Percentiles rank a stretch among this genome's conserved stretches.
These are phyloP conservation scores for Drosophila ogumai DNA, from an alignment of 1,140 invertebrate genomes.

Conservation along the genomic window DNA sequence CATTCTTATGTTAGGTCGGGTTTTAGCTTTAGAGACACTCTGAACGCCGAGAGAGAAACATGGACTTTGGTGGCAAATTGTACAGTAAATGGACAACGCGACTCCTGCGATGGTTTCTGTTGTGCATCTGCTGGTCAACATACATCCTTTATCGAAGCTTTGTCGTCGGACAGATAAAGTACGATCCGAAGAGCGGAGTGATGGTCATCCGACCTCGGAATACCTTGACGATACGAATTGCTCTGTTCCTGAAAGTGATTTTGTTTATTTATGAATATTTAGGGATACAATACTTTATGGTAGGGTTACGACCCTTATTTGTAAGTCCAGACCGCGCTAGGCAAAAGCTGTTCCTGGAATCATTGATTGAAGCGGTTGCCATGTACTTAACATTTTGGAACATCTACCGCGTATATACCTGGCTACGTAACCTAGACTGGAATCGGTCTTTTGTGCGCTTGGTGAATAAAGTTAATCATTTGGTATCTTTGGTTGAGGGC, in stretches of 20 bases:
- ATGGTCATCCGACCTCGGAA: neutral
- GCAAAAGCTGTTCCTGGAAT: accelerated
- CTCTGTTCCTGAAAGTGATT: neutral
- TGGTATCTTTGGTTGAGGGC: neutral
- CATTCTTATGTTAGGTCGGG: too few relatives aligned
- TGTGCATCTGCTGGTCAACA: neutral
- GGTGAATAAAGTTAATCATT: constrained; percentile 5
- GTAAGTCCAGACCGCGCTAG: accelerated
- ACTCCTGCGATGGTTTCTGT: neutral
- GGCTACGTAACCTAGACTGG: neutral
- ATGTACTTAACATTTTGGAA: neutral
- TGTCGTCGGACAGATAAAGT: neutral
- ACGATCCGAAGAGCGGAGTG: neutral
- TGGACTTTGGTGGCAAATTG: neutral
- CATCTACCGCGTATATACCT: neutral
- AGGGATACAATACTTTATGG: accelerated
- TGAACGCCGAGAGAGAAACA: neutral
- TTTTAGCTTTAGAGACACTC: neutral
- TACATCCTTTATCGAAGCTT: constrained; percentile 2
- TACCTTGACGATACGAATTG: neutral
- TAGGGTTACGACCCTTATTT: accelerated
- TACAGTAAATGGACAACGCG: neutral
- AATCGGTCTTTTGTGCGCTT: constrained; percentile 9
- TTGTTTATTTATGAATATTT: neutral
- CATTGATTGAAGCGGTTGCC: neutral